Base-by-base conservation (phyloP, 2,797 vertebrate species). In the Cryptoprocta ferox region DNA sequence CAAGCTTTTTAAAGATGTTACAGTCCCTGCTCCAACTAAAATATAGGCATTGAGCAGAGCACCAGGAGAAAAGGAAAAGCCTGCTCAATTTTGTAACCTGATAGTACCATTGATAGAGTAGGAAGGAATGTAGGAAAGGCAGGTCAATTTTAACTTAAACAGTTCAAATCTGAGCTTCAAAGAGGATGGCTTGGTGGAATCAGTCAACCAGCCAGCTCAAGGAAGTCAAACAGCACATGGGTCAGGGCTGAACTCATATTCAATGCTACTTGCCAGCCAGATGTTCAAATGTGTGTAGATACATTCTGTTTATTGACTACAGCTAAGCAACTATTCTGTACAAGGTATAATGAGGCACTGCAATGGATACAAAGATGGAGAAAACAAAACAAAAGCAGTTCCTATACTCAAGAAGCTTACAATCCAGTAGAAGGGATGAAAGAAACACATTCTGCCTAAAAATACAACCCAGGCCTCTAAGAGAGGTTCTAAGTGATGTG, bases 1-100 rank as follows among this genome's bases (percentile, higher is more conserved):
- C 0, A 48, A 83, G 97, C 79, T 95, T 88, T 97, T 98, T 92
- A 1, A 93, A 79, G 90, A 96, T 88, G n/a, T 11, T 84, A 73
- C 3, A 91, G 87, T 28, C 93, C 87, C 81, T 45, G 42, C 37
- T 89, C 42, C 68, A 89, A 73, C 56, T 84, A 80, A 97, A 97
- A 93, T 16, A 85, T 6, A 94, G 90, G 78, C 66, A 75, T 18
- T 92, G 56, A 85, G 83, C 48, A 32, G 28, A 45, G 16, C 24
- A 56, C 75, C 59, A 89, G 30, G 42, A 95, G 56, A 66, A 92
- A 89, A 86, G 59, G 66, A 68, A 95, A 83, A 93, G 53, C 12
- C 37, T 85, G 53, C 32, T 89, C 86, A 86, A 86, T 75, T 81
- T 56, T 96, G 70, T 53, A 80, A 89, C 50, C 48, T 53, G 63